A percentile compares a stretch with the other conserved stretches of the same genome.
phyloP scores from a whole-genome alignment of 2,113 vertebrate species.

The Hiodon alosoides region DNA sequence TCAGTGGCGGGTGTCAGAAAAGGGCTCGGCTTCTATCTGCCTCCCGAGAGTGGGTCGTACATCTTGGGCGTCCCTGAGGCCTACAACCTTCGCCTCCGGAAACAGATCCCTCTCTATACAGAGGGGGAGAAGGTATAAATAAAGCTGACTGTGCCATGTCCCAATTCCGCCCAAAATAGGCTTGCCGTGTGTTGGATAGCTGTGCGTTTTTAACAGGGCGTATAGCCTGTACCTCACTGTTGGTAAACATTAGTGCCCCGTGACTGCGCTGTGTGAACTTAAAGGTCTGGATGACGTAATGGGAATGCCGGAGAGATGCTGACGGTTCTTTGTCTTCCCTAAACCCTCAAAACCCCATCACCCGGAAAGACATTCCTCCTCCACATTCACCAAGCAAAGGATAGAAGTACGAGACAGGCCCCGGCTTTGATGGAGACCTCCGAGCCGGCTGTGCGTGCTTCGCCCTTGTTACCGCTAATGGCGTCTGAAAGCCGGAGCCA shows the following conservation, averaged over 20 bases:
- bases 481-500: slow-evolving; percentile 24
- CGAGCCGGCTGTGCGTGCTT: slow-evolving; percentile 9
- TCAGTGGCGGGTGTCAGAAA: background rate
- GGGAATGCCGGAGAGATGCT: no score
- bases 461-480: slow-evolving; percentile 33
- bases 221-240: background rate
- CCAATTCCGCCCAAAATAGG: slow-evolving; percentile 19
- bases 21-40: background rate
- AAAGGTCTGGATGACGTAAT: no score
- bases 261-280: no score
- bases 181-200: background rate
- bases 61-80: slow-evolving; percentile 1
- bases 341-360: background rate
- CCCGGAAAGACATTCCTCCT: background rate
- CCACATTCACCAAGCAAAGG: background rate
- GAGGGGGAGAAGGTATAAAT: slow-evolving; percentile 14
- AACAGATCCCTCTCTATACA: slow-evolving; percentile 11
- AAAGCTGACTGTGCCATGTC: background rate
- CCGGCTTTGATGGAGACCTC: slow-evolving; percentile 17
- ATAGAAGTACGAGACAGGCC: background rate
- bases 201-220: background rate
- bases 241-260: no score
- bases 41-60: slow-evolving; percentile 9
- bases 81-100: background rate
- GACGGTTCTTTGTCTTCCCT: background rate